Evolutionary conservation across 2,888 invertebrate genomes (phyloP).

Genomic region (Gandaritis pyraliata): DNA sequence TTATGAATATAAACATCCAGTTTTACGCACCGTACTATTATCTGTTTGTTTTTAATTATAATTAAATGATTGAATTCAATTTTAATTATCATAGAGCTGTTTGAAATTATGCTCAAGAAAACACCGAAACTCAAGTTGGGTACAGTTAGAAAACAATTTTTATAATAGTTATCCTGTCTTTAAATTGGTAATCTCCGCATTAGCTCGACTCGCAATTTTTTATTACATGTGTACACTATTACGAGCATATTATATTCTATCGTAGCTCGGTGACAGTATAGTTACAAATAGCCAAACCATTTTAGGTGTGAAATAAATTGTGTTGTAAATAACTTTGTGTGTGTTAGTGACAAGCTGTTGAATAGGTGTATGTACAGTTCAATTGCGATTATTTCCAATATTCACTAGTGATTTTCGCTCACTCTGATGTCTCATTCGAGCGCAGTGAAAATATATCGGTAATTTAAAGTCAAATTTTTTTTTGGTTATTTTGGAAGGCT

Average conservation of each 20-base stretch:
- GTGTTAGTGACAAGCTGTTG: slow-evolving; percentile 2
- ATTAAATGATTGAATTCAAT: too few relatives aligned
- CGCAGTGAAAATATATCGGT: too few relatives aligned
- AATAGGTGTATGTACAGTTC: slow-evolving; percentile 15
- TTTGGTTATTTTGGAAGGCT: neutral
- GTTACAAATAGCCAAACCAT: slow-evolving; percentile 16
- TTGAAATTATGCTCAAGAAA: too few relatives aligned
- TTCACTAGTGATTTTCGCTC: neutral
- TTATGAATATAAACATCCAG: too few relatives aligned
- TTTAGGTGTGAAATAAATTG: slow-evolving; percentile 8
- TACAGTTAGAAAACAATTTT: too few relatives aligned
- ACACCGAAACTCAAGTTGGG: too few relatives aligned
- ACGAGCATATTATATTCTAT: neutral
- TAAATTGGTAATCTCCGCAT: neutral
- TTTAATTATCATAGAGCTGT: too few relatives aligned
- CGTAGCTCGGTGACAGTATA: slow-evolving; percentile 2
- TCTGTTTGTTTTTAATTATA: too few relatives aligned
- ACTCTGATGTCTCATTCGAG: too few relatives aligned
- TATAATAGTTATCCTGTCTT: too few relatives aligned
- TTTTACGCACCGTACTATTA: too few relatives aligned
- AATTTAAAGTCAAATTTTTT: too few relatives aligned
- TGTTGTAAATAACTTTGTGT: slow-evolving; percentile 2
- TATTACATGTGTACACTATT: slow-evolving; percentile 11
- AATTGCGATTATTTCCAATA: neutral
- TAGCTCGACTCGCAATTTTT: slow-evolving; percentile 18